Evolutionary conservation across 2,113 vertebrate species (phyloP), one percentile per base, ranked within the genome.

Genomic region (Stictonetta naevosa): DNA sequence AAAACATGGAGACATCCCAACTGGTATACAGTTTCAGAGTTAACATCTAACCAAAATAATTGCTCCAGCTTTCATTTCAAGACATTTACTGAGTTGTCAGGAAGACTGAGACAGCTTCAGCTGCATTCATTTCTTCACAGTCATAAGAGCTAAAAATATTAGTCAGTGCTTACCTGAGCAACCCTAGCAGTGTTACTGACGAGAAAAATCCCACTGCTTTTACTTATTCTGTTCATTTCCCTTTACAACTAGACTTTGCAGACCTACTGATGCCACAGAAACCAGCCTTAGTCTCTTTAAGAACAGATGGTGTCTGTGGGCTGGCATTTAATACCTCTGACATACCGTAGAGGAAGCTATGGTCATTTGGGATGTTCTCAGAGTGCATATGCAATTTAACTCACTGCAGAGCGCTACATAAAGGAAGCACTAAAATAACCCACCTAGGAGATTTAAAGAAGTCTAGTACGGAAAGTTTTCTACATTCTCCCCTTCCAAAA

Each of bases 401-500:
- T 91, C 5, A 1, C 53, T 84, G 74, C 81, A 74, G 53, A 86
- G 83, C 8, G 38, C 62, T 91, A 69, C 44, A 93, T 50, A 71
- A 90, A 95, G 92, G 42, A 95, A 81, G 48, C 26, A 79, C 83
- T 75, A 75, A 96, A 96, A 97, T 95, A 96, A 82, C 14, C 53
- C 48, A 86, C 38, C 76, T 79, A 63, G 56, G 64, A 81, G 64
- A 91, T 84, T 84, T n/a, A 82, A 88, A 90, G 52, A 81, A 82
- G 31, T 53, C 62, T 66, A 81, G 11, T 10, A 56, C 36, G 16
- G 64, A 92, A 95, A 78, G 66, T 23, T 22, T 50, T 83, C 73
- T 58, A 25, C 40, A 48, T 48, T 95, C 90, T 42, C 48, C 56
- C 44, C 33, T 95, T 87, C 69, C 58, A 93, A 92, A 74, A 36